Evolutionary conservation across 2,113 vertebrate species (phyloP), one percentile per base, ranked within the genome.

Genomic region (Astur gentilis): DNA sequence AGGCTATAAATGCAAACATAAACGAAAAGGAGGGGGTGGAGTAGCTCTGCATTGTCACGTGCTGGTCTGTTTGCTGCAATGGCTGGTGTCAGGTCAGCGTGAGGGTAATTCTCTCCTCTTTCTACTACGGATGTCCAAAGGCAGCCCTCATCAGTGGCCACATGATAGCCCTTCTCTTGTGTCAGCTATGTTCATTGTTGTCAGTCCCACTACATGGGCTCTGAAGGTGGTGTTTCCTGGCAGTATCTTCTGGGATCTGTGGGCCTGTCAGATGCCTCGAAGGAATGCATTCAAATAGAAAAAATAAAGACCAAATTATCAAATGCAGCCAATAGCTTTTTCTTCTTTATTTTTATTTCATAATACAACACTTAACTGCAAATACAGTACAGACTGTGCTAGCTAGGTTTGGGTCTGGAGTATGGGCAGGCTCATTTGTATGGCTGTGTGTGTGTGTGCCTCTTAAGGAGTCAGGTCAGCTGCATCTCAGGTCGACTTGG

Each of bases 361-460:
- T 64, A 62, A 49, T 11, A 6, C 42, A 77, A 65, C 5, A 5
- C 20, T 58, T 40, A 11, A 36, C 13, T 77, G 38, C 27, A 65
- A 62, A 40, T 58, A 23, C 58, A 47, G 20, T n/a, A 31, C 9
- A 78, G 55, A 32, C 20, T 70, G 31, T n/a, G 22, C 17, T 6
- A 0, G 5, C 3, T 10, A 21, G 11, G 12, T 40, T 52, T 82
- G 70, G 3, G 16, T 49, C 38, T 87, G 72, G 19, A 49, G 13
- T 38, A 8, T 9, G 34, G 23, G 13, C 20, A 23, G 21, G 5
- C 14, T 77, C 29, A 25, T 54, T 69, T 78, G 26, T 34, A 20
- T 26, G 5, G 55, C n/a, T 7, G 0, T 40, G 21, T 36, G 0
- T 40, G 21, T 36, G 5, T 19, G 45, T 40, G 15, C 20, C 22